Conservation (phyloP, 53 echinoderm and acorn worm genomes). For the Glandiceps talaboti region DNA sequence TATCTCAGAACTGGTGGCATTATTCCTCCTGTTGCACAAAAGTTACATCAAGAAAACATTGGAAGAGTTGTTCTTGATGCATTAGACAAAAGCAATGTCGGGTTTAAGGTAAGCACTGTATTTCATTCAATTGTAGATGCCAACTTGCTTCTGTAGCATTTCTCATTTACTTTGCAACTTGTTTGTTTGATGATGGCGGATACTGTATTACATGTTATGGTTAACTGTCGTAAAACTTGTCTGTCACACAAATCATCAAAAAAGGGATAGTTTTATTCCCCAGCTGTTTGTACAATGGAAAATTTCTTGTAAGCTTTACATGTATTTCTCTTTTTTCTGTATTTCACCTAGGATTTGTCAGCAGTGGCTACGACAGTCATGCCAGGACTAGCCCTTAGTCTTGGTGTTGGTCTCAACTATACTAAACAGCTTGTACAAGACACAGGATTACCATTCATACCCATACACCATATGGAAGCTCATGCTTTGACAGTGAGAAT, state of each 20-base stretch:
- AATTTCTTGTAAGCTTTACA: no score
- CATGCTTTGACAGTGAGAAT: conserved; percentile 87
- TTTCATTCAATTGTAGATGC: no score
- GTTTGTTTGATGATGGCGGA: no score
- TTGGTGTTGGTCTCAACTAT: conserved; percentile 72
- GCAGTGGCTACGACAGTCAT: conserved; percentile 81
- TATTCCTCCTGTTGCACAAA: conserved; percentile 68
- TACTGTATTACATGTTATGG: no score
- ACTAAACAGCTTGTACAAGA: conserved; percentile 53
- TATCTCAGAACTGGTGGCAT: conserved; percentile 95
- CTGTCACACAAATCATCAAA: no score
- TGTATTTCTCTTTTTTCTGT: no score
- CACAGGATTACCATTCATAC: conserved; percentile 49
- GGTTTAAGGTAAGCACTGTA: conserved; percentile 45
- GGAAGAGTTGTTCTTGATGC: conserved; percentile 62
- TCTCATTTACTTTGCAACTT: no score
- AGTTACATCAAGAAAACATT: conserved; percentile 69
- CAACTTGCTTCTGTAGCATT: no score
- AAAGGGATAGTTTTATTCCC: no score
- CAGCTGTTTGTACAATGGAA: no score
- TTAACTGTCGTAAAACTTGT: no score
- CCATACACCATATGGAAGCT: conserved; percentile 95
- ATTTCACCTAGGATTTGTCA: conserved; percentile 75
- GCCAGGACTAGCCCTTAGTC: conserved; percentile 79
- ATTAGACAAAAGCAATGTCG: conserved; percentile 30